These are phyloP conservation scores for Galerucella calmariensis DNA, from an alignment of 2,888 invertebrate genomes.

Conservation along the genomic window DNA sequence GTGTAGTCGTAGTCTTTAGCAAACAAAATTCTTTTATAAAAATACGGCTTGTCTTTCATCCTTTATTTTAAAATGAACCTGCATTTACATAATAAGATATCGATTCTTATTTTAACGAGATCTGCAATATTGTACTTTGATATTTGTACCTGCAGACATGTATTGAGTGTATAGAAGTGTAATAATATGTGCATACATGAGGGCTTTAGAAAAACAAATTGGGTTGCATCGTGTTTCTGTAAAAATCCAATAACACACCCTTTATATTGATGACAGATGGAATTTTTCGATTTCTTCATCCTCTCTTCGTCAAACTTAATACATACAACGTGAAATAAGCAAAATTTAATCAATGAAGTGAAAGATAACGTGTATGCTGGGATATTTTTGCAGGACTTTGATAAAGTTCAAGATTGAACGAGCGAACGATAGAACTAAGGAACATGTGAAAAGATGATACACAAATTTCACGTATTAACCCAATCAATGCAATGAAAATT, in stretches of 20 bases:
- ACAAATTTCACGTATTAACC: too few relatives aligned
- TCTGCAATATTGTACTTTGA: slow-evolving; percentile 17
- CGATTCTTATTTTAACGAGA: slow-evolving; percentile 27
- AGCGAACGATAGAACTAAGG: too few relatives aligned
- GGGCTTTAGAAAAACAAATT: not conserved
- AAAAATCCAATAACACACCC: not conserved
- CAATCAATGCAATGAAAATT: too few relatives aligned
- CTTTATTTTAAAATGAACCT: slow-evolving; percentile 21
- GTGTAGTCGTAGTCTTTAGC: not conserved
- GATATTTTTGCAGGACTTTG: too few relatives aligned
- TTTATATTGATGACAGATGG: not conserved
- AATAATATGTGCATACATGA: not conserved
- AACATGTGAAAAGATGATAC: too few relatives aligned
- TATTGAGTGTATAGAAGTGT: not conserved
- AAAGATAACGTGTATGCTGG: too few relatives aligned
- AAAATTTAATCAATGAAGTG: too few relatives aligned
- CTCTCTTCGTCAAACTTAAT: not conserved
- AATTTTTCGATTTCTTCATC: not conserved
- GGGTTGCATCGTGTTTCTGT: not conserved
- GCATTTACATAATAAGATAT: slow-evolving; percentile 31
- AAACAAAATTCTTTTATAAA: slow-evolving; percentile 13
- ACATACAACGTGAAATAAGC: not conserved
- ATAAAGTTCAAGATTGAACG: too few relatives aligned
- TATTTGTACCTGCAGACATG: slow-evolving; percentile 8
- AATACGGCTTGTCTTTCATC: slow-evolving; percentile 22